Evolutionary conservation across 2,888 invertebrate species (phyloP).

Genomic region (Rhagonycha lutea): DNA sequence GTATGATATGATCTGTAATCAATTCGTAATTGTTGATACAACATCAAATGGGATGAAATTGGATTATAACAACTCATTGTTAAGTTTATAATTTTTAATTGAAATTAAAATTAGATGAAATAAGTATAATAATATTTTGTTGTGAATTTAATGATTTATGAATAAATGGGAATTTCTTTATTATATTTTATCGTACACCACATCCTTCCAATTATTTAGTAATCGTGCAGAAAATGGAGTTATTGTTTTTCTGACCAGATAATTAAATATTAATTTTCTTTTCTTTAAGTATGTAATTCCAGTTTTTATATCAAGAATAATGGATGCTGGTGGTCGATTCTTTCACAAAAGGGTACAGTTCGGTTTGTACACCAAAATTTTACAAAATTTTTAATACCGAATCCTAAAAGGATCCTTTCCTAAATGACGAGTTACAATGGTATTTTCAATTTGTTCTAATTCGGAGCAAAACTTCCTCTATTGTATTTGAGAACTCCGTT

Average conservation of each 20-base stretch:
- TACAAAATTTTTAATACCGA: too few relatives aligned
- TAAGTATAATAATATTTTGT: neutral
- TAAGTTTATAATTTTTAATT: neutral
- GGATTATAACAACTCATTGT: neutral
- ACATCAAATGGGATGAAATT: neutral
- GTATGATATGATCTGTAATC: too few relatives aligned
- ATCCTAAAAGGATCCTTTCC: too few relatives aligned
- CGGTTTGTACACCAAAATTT: too few relatives aligned
- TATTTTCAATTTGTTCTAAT: neutral
- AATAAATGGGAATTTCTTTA: neutral
- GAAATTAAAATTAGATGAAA: neutral
- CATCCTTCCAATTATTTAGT: neutral
- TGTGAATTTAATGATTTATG: neutral
- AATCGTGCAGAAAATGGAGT: neutral
- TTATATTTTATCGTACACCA: neutral
- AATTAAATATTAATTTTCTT: neutral
- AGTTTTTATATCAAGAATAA: neutral
- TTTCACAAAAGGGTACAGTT: too few relatives aligned
- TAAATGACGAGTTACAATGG: neutral
- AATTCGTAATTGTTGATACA: too few relatives aligned
- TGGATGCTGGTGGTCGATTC: too few relatives aligned
- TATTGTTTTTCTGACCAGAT: neutral
- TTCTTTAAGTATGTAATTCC: neutral
- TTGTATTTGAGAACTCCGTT: neutral
- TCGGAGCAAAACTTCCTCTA: neutral